Evolutionary conservation across 2,888 invertebrate species (phyloP).

Genomic region (Cosmopolites sordidus): DNA sequence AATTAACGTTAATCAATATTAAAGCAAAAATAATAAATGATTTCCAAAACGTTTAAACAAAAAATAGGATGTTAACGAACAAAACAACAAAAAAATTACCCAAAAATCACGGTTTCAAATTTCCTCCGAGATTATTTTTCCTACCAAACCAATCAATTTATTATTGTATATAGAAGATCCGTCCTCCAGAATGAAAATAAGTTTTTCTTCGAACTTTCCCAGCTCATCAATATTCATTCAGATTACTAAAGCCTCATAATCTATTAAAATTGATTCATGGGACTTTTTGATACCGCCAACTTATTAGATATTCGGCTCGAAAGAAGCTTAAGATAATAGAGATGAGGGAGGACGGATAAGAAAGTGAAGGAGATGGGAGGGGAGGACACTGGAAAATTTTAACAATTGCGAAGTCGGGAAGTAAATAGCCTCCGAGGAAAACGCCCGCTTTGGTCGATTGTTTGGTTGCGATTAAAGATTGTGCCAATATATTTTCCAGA

Average conservation of each 20-base stretch:
- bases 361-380: too few relatives aligned
- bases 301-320: slow-evolving; percentile 6
- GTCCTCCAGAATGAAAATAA: background rate
- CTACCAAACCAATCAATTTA: background rate
- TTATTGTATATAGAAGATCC: background rate
- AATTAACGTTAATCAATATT: too few relatives aligned
- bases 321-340: slow-evolving; percentile 9
- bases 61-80: too few relatives aligned
- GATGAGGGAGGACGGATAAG: background rate
- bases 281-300: slow-evolving; percentile 6
- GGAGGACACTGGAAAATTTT: background rate
- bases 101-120: too few relatives aligned
- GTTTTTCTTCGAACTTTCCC: slow-evolving; percentile 6
- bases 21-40: too few relatives aligned
- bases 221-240: slow-evolving; percentile 13
- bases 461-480: background rate
- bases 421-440: background rate
- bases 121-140: too few relatives aligned
- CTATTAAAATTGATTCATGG: slow-evolving; percentile 11
- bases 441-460: background rate
- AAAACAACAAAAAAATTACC: too few relatives aligned
- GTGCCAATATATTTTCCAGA: background rate
- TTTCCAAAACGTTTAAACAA: too few relatives aligned
- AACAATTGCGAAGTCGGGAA: background rate
- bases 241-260: slow-evolving; percentile 12